These are phyloP conservation scores for Aphelinus atriplicis DNA, from an alignment of 1,140 invertebrate species.

Conservation along the genomic window DNA sequence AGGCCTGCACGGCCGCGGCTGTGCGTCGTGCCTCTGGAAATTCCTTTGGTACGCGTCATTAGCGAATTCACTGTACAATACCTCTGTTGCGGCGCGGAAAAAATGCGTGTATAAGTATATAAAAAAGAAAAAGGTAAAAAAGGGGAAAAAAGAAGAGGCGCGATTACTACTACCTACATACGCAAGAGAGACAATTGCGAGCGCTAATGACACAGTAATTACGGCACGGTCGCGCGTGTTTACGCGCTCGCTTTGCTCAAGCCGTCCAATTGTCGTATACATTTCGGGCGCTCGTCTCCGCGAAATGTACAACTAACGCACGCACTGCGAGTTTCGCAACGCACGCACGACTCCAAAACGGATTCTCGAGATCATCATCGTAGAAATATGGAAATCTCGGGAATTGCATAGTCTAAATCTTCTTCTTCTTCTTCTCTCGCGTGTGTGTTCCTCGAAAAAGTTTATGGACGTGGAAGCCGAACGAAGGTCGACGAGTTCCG, in stretches of 20 bases:
- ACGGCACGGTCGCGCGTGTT: conserved; percentile 12
- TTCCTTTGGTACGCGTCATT: background rate
- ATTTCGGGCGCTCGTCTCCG: background rate
- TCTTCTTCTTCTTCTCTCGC: too few species aligned
- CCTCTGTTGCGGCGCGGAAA: background rate
- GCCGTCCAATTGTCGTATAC: conserved; percentile 5
- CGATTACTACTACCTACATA: background rate
- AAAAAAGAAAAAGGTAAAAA: background rate
- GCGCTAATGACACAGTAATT: conserved; percentile 30
- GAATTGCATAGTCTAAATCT: too few species aligned
- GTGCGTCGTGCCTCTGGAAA: too few species aligned
- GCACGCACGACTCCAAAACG: too few species aligned
- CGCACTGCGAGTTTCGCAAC: too few species aligned
- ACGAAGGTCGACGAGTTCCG: too few species aligned
- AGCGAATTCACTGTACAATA: background rate
- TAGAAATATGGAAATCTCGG: too few species aligned
- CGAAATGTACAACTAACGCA: background rate
- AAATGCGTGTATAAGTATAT: background rate
- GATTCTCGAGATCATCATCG: too few species aligned
- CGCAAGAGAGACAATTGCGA: conserved; percentile 21
- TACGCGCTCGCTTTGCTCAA: conserved; percentile 11
- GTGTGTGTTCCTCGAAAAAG: too few species aligned
- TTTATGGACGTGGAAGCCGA: too few species aligned
- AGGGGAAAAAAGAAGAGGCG: background rate
- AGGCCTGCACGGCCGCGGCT: too few species aligned